Percentiles rank a stretch among this genome's conserved stretches.
Evolutionary conservation across 2,888 invertebrate species (phyloP).

Genomic region (Caenorhabditis panamensis): DNA sequence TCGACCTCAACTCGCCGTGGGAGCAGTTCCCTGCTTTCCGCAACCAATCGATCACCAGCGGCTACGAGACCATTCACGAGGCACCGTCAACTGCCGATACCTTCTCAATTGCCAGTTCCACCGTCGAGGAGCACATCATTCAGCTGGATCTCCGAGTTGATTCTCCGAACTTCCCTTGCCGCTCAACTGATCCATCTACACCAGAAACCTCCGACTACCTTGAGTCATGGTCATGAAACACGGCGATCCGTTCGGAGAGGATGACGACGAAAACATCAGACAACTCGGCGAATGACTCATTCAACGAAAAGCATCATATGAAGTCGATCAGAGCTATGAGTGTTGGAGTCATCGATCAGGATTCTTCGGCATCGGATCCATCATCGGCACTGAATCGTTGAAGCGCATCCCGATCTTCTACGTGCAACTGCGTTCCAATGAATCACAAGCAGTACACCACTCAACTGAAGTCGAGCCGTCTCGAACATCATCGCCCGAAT

Average conservation of each 20-base stretch:
- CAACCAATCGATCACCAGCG: slow-evolving; percentile 72
- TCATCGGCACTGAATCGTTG: too few species aligned
- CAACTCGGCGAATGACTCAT: slow-evolving; percentile 41
- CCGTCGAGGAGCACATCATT: too few species aligned
- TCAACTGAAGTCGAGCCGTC: slow-evolving; percentile 46
- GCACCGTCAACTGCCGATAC: not conserved
- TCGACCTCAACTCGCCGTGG: slow-evolving; percentile 97
- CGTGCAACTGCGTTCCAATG: slow-evolving; percentile 65
- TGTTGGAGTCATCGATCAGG: slow-evolving; percentile 37
- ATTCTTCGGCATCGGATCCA: slow-evolving; percentile 18
- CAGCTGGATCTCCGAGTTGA: too few species aligned
- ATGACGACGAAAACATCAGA: slow-evolving; percentile 41
- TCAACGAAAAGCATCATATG: slow-evolving; percentile 6
- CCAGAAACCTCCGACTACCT: too few species aligned
- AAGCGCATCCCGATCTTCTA: too few species aligned
- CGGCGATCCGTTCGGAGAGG: slow-evolving; percentile 31
- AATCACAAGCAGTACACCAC: slow-evolving; percentile 51
- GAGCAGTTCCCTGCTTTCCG: slow-evolving; percentile 91
- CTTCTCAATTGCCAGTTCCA: too few species aligned
- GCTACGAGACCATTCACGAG: slow-evolving; percentile 67
- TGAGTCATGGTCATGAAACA: not conserved
- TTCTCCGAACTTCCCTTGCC: too few species aligned
- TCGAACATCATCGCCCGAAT: slow-evolving; percentile 48
- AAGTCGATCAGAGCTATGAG: slow-evolving; percentile 51
- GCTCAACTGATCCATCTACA: too few species aligned